phyloP scores from a whole-genome alignment of 2,888 invertebrate species.

The Bembecia ichneumoniformis region DNA sequence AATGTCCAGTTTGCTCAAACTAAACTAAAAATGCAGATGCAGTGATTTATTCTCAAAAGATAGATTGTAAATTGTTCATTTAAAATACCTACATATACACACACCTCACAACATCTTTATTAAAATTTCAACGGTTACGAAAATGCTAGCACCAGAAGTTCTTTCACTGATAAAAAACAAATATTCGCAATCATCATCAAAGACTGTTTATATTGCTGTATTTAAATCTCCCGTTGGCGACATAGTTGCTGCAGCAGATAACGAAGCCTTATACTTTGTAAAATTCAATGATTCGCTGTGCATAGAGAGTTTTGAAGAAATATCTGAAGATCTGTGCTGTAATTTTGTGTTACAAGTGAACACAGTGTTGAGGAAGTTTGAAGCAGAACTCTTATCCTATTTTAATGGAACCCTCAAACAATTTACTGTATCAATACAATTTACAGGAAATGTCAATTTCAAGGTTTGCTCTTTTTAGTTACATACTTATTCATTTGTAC shows the following conservation, averaged over 20 bases:
- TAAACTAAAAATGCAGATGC: too few relatives aligned
- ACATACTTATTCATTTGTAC: too few relatives aligned
- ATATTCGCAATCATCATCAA: background rate
- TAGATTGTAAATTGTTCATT: too few relatives aligned
- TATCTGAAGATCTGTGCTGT: conserved; percentile 30
- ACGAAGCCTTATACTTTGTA: conserved; percentile 38
- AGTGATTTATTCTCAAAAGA: too few relatives aligned
- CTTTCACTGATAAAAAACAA: too few relatives aligned
- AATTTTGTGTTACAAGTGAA: conserved; percentile 32
- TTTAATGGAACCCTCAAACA: conserved; percentile 41
- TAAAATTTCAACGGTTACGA: too few relatives aligned
- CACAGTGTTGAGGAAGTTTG: conserved; percentile 27
- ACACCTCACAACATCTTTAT: too few relatives aligned
- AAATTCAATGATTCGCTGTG: conserved; percentile 46
- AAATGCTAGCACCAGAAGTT: too few relatives aligned
- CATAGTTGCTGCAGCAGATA: conserved; percentile 40
- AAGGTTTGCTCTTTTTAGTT: conserved; percentile 29
- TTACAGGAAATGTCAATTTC: conserved; percentile 54
- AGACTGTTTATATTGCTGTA: background rate
- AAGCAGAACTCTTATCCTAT: conserved; percentile 34
- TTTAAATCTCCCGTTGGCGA: conserved; percentile 43
- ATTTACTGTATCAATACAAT: conserved; percentile 47
- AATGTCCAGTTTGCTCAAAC: too few relatives aligned
- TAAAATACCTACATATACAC: too few relatives aligned
- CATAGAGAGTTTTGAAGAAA: conserved; percentile 32